Evolutionary conservation across 1,140 invertebrate species (phyloP), one percentile per base, ranked within the genome.

Genomic region (Drosophila erecta): DNA sequence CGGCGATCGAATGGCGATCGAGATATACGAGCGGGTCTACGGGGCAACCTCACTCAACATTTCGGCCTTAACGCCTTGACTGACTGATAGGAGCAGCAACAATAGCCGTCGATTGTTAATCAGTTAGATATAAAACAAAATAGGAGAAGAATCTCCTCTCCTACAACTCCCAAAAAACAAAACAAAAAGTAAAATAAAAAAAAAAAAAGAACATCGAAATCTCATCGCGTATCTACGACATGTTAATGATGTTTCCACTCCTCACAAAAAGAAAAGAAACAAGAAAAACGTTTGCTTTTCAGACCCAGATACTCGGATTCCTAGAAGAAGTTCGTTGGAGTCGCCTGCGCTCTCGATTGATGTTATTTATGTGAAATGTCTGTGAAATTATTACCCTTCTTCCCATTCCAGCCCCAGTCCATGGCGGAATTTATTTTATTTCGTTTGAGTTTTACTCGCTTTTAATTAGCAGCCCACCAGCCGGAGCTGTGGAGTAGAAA

Each of bases 91-190:
- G 79, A 81, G 59, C 76, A 79, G 49, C 80, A 81, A 54, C 46
- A 80, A 71, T 61, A 60, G 64, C 51, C 78, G 67, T 81, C 81
- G 81, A 86, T 86, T 86, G 81, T 86, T 86, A 86, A 86, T 87
- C 81, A 86, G 83, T 87, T 86, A 86, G 83, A 86, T 87, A 86
- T 86, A 86, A 86, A 86, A 87, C 81, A 87, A 87, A 86, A 87
- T 86, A 86, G 80, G 10, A 44, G 15, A 49, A 70, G 49, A 64
- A 67, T 62, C 66, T 65, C 66, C 20, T 64, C 58, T 59, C 64
- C 64, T 67, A 67, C 60, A 65, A 65, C 59, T 44, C 50, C 59
- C 44, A 44, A 67, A 44, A n/a, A 27, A 15, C 2, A 40, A 40
- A 10, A 30, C 22, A 24, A 24, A 24, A 24, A 24, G 24, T 24